Evolutionary conservation across 2,113 vertebrate species (phyloP).

Genomic region (Protobothrops mucrosquamatus): DNA sequence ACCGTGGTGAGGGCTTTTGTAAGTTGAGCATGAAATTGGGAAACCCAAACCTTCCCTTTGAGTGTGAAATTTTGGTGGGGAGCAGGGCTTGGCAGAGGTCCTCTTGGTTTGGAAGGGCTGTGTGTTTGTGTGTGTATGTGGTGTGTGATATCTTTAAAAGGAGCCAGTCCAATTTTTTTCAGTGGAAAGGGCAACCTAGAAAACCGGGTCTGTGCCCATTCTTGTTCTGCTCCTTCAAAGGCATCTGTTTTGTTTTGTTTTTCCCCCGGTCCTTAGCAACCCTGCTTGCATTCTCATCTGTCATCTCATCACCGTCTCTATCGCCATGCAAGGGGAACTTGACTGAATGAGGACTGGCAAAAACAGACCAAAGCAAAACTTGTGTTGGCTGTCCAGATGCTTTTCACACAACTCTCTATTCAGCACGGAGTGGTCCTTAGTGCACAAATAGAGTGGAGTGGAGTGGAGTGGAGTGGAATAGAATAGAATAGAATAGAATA

Average conservation of each 20-base stretch:
- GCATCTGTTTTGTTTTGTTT: slow-evolving; percentile 43
- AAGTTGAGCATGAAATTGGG: slow-evolving; percentile 50
- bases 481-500: too few relatives aligned
- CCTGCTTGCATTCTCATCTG: slow-evolving; percentile 43
- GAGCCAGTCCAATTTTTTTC: slow-evolving; percentile 56
- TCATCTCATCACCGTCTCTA: slow-evolving; percentile 44
- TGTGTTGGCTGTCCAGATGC: background rate
- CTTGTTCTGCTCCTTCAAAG: slow-evolving; percentile 60
- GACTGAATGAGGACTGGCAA: slow-evolving; percentile 42
- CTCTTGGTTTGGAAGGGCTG: slow-evolving; percentile 38
- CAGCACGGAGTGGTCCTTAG: too few relatives aligned
- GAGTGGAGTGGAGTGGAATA: too few relatives aligned
- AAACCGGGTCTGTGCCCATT: slow-evolving; percentile 47
- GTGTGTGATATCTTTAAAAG: slow-evolving; percentile 8
- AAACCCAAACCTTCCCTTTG: slow-evolving; percentile 58
- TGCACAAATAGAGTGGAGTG: too few relatives aligned
- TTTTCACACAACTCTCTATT: background rate
- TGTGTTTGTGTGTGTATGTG: slow-evolving; percentile 6
- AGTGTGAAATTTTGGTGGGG: slow-evolving; percentile 58
- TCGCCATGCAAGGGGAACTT: slow-evolving; percentile 34
- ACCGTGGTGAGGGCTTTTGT: slow-evolving; percentile 19
- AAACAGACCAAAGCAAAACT: background rate
- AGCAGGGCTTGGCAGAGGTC: background rate
- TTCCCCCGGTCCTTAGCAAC: slow-evolving; percentile 48
- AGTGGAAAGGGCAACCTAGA: slow-evolving; percentile 53